Conservation (phyloP, 2,113 vertebrate genomes). For the Campylomormyrus numenius region DNA sequence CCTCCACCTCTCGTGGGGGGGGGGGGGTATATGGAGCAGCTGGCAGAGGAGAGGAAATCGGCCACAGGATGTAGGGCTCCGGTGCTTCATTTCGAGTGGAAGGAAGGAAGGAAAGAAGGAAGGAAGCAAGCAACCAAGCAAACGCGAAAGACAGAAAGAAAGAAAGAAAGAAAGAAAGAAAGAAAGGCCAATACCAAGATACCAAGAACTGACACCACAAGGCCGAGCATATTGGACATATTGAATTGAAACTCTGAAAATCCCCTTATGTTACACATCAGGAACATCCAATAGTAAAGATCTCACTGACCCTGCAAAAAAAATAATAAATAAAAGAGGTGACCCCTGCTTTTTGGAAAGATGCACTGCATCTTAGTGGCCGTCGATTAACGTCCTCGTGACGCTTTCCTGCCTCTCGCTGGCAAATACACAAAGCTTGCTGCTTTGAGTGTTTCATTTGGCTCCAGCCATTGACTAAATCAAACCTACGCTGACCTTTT, state of each 20-base stretch:
- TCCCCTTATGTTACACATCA: neutral
- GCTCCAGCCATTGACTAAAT: neutral
- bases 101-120: neutral
- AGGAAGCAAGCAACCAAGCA: no score
- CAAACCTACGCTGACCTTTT: neutral
- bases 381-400: neutral
- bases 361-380: neutral
- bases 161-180: neutral
- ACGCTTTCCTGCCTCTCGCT: neutral
- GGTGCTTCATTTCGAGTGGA: neutral
- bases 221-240: neutral
- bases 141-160: neutral
- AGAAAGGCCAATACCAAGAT: neutral
- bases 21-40: neutral
- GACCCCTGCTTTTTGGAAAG: conserved; percentile 17
- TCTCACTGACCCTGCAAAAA: conserved; percentile 21
- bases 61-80: neutral
- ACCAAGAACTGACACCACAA: neutral
- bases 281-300: neutral
- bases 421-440: neutral
- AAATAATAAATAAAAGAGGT: neutral
- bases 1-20: conserved; percentile 17
- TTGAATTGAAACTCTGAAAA: neutral
- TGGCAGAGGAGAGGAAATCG: neutral
- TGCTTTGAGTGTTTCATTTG: neutral